phyloP scores from a whole-genome alignment of 2,888 invertebrate genomes.

The Hydrotaea diabolus region DNA sequence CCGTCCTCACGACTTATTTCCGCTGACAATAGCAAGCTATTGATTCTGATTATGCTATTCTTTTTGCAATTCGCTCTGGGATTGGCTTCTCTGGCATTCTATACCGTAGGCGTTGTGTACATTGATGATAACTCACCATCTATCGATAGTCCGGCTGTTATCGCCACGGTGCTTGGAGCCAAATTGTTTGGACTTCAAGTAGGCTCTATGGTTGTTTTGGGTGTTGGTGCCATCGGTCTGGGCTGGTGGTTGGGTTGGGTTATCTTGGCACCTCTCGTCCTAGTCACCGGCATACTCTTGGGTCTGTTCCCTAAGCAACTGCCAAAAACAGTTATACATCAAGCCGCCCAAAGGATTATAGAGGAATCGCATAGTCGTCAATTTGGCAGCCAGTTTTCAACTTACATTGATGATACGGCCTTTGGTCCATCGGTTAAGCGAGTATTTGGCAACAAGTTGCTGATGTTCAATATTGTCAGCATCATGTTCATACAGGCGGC shows the following conservation, averaged over 20 bases:
- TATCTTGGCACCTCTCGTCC: constrained; percentile 80
- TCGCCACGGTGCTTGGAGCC: constrained; percentile 79
- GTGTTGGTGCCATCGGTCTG: constrained; percentile 72
- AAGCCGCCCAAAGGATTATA: constrained; percentile 83
- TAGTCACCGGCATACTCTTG: constrained; percentile 81
- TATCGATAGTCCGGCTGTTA: constrained; percentile 81
- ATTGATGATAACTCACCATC: constrained; percentile 84
- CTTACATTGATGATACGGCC: constrained; percentile 78
- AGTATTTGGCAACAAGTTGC: constrained; percentile 82
- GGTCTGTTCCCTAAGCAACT: constrained; percentile 83
- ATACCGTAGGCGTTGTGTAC: constrained; percentile 83
- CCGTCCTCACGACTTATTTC: constrained; percentile 69
- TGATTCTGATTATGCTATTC: constrained; percentile 81
- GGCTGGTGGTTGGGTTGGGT: constrained; percentile 83
- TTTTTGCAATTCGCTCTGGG: constrained; percentile 81
- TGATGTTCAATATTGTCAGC: constrained; percentile 82
- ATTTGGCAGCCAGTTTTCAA: constrained; percentile 76
- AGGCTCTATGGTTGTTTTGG: constrained; percentile 78
- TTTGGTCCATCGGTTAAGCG: constrained; percentile 82
- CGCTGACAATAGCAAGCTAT: constrained; percentile 74
- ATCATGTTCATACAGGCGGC: constrained; percentile 82
- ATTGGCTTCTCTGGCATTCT: constrained; percentile 82
- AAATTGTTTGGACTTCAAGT: constrained; percentile 79
- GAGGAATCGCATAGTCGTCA: constrained; percentile 76
- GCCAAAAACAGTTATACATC: constrained; percentile 82